These are phyloP conservation scores for Portunus trituberculatus DNA, from an alignment of 1,140 invertebrate species.

Conservation along the genomic window DNA sequence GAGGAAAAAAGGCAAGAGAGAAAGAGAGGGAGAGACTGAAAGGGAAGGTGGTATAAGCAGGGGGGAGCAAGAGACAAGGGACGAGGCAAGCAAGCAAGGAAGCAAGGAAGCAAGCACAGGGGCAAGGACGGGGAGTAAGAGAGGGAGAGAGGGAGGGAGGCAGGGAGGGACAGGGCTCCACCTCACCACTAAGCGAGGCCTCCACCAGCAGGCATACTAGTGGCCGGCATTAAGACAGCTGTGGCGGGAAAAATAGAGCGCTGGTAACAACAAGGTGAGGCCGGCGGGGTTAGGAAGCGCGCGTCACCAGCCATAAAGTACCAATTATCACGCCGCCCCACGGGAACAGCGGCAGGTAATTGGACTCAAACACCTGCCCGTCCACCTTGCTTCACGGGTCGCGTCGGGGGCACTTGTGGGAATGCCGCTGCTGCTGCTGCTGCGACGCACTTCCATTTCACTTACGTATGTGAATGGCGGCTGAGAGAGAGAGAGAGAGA, in stretches of 20 bases:
- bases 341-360: neutral
- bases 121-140: neutral
- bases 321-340: neutral
- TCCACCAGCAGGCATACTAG: neutral
- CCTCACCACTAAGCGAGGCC: neutral
- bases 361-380: neutral
- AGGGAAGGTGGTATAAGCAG: neutral
- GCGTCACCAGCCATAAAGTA: neutral
- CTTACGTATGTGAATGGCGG: neutral
- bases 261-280: neutral
- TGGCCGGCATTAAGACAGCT: slow-evolving; percentile 9
- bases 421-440: neutral
- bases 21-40: neutral
- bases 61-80: neutral
- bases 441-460: neutral
- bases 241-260: slow-evolving; percentile 1
- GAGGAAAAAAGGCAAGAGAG: neutral
- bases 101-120: neutral
- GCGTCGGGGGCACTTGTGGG: neutral
- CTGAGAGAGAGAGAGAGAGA: slow-evolving; percentile 30
- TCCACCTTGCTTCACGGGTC: neutral
- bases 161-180: neutral
- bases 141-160: neutral
- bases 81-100: neutral
- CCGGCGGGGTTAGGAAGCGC: slow-evolving; percentile 6